These are phyloP conservation scores for Anhinga rufa DNA, from an alignment of 2,113 vertebrate genomes.

Conservation along the genomic window DNA sequence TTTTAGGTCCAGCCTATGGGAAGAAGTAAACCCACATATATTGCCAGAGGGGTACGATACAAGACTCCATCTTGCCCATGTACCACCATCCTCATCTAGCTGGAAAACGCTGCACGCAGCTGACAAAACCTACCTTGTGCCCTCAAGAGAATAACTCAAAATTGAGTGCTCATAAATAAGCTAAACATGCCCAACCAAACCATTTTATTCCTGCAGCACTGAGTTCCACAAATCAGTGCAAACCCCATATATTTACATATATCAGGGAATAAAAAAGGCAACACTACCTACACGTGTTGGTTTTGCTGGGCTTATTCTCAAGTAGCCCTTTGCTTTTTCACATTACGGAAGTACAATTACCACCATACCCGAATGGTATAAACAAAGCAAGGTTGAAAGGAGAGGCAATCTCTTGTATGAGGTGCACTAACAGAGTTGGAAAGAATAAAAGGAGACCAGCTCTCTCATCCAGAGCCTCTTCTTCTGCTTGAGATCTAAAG, in stretches of 20 bases:
- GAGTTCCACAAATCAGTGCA: neutral
- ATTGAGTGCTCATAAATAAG: rapidly evolving
- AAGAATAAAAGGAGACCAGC: neutral
- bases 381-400: neutral
- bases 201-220: neutral
- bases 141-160: neutral
- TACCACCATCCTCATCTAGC: neutral
- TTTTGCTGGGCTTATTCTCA: neutral
- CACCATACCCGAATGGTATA: rapidly evolving
- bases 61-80: rapidly evolving
- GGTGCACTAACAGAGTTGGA: neutral
- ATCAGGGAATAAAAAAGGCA: neutral
- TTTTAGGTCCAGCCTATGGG: neutral
- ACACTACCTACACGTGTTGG: rapidly evolving
- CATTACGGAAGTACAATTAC: rapidly evolving
- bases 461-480: neutral
- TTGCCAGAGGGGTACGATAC: rapidly evolving
- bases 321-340: neutral
- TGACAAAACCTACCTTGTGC: neutral
- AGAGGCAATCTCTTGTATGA: neutral
- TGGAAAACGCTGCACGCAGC: rapidly evolving
- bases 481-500: neutral
- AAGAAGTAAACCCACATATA: rapidly evolving
- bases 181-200: rapidly evolving
- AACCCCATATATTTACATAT: rapidly evolving